These are phyloP conservation scores for Pterobdella sp. DNA, from an alignment of 2,888 invertebrate species.

Conservation along the genomic window DNA sequence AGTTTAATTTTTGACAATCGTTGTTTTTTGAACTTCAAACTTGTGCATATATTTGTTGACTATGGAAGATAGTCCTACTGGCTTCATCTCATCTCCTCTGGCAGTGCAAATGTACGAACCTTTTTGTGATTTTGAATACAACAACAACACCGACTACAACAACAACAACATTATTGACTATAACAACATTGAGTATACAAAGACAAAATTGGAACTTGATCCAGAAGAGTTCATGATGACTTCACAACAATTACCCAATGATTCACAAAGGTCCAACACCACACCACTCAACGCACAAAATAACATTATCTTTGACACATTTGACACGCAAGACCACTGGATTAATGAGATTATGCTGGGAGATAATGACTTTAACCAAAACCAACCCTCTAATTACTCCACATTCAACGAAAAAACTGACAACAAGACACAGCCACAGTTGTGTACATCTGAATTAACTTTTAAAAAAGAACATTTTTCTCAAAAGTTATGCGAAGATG, in stretches of 20 bases:
- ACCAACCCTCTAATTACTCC: background rate
- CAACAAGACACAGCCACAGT: no score
- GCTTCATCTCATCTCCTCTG: background rate
- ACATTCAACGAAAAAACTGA: no score
- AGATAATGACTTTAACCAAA: background rate
- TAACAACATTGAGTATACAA: no score
- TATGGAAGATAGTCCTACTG: no score
- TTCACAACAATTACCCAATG: no score
- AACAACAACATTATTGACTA: conserved; percentile 1
- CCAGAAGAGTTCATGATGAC: no score
- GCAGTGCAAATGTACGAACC: background rate
- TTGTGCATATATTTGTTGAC: background rate
- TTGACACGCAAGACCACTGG: background rate
- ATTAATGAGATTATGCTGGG: background rate
- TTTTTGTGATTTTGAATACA: background rate
- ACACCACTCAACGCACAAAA: background rate
- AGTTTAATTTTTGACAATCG: no score
- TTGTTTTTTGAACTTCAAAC: no score
- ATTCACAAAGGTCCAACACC: no score
- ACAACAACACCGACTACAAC: conserved; percentile 5
- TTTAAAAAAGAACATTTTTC: background rate
- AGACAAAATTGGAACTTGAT: no score
- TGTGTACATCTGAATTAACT: background rate
- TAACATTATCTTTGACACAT: background rate
- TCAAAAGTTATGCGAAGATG: background rate